These are phyloP conservation scores for Melanotaenia boesemani DNA, from an alignment of 2,797 vertebrate genomes.

Conservation along the genomic window DNA sequence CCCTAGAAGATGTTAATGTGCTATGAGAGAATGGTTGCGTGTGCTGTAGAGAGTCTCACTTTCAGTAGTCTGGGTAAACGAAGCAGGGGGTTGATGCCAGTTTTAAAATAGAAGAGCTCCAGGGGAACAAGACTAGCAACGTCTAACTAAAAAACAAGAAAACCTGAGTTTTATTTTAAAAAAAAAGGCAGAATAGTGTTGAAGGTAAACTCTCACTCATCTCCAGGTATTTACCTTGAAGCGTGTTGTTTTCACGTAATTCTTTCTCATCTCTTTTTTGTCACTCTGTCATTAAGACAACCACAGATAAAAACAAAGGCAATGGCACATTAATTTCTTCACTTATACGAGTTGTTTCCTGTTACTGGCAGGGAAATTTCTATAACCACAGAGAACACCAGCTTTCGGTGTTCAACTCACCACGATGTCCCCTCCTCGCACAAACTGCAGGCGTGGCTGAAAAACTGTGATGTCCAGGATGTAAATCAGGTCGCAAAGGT, in stretches of 20 bases:
- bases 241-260: slow-evolving; percentile 90
- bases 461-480: slow-evolving; percentile 92
- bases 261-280: slow-evolving; percentile 91
- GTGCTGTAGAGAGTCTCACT: slow-evolving; percentile 74
- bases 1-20: too few species aligned
- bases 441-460: slow-evolving; percentile 94
- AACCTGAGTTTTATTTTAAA: not conserved
- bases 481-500: slow-evolving; percentile 94
- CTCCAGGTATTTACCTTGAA: slow-evolving; percentile 87
- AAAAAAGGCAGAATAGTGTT: not conserved
- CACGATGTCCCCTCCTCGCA: slow-evolving; percentile 92
- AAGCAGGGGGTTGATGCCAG: slow-evolving; percentile 91
- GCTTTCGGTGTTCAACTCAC: slow-evolving; percentile 80
- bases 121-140: slow-evolving; percentile 91
- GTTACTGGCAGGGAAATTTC: not conserved
- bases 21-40: too few species aligned
- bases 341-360: too few species aligned
- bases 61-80: slow-evolving; percentile 94
- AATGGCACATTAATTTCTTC: not conserved
- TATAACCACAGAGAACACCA: too few species aligned
- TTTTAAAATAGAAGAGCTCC: slow-evolving; percentile 93
- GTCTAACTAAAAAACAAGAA: slow-evolving; percentile 87
- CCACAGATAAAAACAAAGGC: not conserved
- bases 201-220: not conserved
- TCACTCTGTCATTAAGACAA: slow-evolving; percentile 82